phyloP scores from a whole-genome alignment of 2,113 vertebrate species.

The Sinocyclocheilus anshuiensis region DNA sequence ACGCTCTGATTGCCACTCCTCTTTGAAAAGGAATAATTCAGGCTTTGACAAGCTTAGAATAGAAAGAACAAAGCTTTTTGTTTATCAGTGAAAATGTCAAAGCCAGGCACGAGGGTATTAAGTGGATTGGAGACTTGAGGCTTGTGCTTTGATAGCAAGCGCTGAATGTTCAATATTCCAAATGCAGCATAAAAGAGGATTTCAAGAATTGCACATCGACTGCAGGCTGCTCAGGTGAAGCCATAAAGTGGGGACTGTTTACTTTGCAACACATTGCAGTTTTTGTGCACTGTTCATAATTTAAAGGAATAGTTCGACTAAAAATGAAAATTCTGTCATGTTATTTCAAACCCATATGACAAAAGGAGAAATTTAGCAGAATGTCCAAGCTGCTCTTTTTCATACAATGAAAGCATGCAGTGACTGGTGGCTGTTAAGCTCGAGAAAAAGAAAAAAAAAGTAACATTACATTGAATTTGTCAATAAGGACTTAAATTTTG shows the following conservation, averaged over 20 bases:
- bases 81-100: constrained; percentile 25
- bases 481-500: too few relatives aligned
- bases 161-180: constrained; percentile 21
- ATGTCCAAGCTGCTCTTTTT: background rate
- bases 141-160: constrained; percentile 11
- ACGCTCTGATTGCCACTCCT: constrained; percentile 9
- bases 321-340: too few relatives aligned
- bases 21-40: constrained; percentile 21
- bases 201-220: background rate
- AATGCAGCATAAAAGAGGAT: constrained; percentile 26
- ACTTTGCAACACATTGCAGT: background rate
- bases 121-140: constrained; percentile 4
- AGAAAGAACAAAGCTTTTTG: constrained; percentile 34
- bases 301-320: background rate
- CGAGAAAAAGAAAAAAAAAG: too few relatives aligned
- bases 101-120: constrained; percentile 26
- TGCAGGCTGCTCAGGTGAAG: constrained; percentile 16
- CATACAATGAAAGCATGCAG: too few relatives aligned
- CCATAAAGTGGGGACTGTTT: too few relatives aligned
- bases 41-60: constrained; percentile 24
- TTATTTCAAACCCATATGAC: too few relatives aligned
- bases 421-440: background rate
- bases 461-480: too few relatives aligned
- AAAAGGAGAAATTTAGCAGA: background rate
- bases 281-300: background rate